Base-by-base conservation (phyloP, 2,113 vertebrate species). In the Hemichromis elongatus region DNA sequence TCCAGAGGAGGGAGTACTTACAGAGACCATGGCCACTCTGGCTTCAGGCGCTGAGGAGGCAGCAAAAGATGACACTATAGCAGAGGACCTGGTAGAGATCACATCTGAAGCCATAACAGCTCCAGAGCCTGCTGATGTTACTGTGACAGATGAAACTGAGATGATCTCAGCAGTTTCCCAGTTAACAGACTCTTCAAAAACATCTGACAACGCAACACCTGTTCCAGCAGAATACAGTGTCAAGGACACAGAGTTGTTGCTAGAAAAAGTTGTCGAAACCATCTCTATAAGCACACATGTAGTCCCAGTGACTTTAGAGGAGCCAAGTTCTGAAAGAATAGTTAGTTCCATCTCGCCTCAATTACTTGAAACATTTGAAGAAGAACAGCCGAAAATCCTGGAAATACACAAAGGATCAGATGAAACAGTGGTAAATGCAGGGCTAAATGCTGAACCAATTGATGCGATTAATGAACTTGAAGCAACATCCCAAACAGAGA, bases 111-210 rank as follows among this genome's bases (percentile, higher is more conserved):
- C 96, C 1, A 90, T 97, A 84, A 97, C 96, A 8, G 97, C 97
- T 21, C 93, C 89, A n/a, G 97, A 97, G 80, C 96, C 96, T 55
- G 86, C 88, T 19, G 97, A 96, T 85, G 54, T 90, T 5, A 97
- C 97, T 0, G 88, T 88, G 33, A 96, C 95, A 0, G 97, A 97
- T 84, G 97, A 98, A 92, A 94, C 96, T 2, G 98, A 99, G 90
- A 99, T 98, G 98, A 93, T 99, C 83, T 98, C 98, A 18, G 98
- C 97, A 7, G 96, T 97, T 61, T 99, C 98, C 42, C 97, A 98
- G 91, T 80, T 98, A 54, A 93, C 95, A 3, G 97, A 97, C 61
- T 98, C 97, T 1, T 95, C 96, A 9, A 95, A 95, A 92, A 97
- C 97, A 90, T 98, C 98, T 1, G 98, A 97, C 77, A 96, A 97